Base-by-base conservation (phyloP, 2,888 invertebrate genomes). In the Blastobasis lacticolella region DNA sequence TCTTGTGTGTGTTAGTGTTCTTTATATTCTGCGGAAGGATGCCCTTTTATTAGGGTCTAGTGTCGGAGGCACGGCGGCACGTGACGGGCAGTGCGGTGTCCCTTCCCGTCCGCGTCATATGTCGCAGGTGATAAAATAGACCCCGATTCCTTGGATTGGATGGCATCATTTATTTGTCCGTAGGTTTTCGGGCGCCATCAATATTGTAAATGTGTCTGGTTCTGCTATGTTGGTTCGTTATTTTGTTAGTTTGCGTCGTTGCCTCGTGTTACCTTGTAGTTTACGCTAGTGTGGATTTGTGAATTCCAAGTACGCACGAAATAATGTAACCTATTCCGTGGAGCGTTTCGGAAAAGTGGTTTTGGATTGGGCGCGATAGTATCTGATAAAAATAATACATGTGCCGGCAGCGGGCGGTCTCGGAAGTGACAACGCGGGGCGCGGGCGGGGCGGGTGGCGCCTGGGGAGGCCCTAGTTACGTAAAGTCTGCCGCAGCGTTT, bases 401-500 rank as follows among this genome's bases (percentile, higher is more conserved):
- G 55, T 46, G 49, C 37, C 47, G 49, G 53, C 52, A 54, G 55
- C 56, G 59, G 65, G 64, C 60, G 62, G 73, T 69, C 67, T 73
- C 67, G 73, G 69, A 74, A 75, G 74, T 75, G 75, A 71, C 72
- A 68, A 70, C 71, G 67, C 66, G 66, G 64, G 59, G 46, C 37
- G 52, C 42, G 58, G 56, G 59, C 54, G 57, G 57, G 49, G 67
- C 63, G 63, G 55, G 48, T 50, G 46, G 47, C 10, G 5, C 10
- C 37, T 58, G 53, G 54, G 54, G 51, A 37, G 49, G 46, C 49
- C 38, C 47, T 61, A 63, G 71, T 82, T 81, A 79, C 71, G 73
- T 80, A 81, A 81, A 62, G 66, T 66, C 68, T 75, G 72, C 73
- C 70, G 73, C 75, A 73, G 64, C 62, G 69, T 61, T 65, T 61